Evolutionary conservation across 1,140 invertebrate genomes (phyloP), one percentile per base, ranked within the genome.

Genomic region (Euborellia annulipes): DNA sequence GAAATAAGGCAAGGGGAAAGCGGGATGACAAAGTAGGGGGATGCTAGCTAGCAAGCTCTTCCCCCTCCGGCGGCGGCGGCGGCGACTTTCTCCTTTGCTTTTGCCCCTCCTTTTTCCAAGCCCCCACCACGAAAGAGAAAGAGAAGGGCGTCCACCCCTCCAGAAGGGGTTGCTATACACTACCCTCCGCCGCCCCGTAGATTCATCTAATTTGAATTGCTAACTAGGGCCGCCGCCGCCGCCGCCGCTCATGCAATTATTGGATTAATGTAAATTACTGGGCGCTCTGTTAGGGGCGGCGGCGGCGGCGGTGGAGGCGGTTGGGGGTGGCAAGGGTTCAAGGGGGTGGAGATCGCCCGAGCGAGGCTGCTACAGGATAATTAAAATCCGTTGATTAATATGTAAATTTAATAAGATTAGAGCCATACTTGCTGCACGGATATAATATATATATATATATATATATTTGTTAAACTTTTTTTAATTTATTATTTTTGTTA

Each of bases 331-430:
- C 53, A 54, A 56, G 61, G 60, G 62, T 62, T 63, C 75, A 71
- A 32, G 14, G 43, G 11, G 23, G 43, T 21, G 42, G 23, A 27
- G 23, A 27, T 27, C 23, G 14, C 38, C 17, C 16, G 32, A 30
- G 45, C 38, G 18, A 27, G 45, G 45, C 20, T 16, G 38, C 1
- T 27, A 39, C 37, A 49, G 75, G 76, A 83, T 86, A 87, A 86
- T 87, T 86, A 86, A 85, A 86, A 87, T 86, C 81, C 82, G 79
- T 86, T 86, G 83, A 87, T 87, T 87, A 87, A 87, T 87, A 87
- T 87, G 83, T 86, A 86, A 87, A 86, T 85, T 85, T 86, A 85
- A 86, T 86, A 85, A 87, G 83, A 87, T 87, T 85, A 87, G 82
- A 76, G 70, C 72, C 23, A 36, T 27, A 27, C 23, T 27, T 27